These are phyloP conservation scores for Aleiodes leptofemur DNA, from an alignment of 2,888 invertebrate genomes.

Conservation along the genomic window DNA sequence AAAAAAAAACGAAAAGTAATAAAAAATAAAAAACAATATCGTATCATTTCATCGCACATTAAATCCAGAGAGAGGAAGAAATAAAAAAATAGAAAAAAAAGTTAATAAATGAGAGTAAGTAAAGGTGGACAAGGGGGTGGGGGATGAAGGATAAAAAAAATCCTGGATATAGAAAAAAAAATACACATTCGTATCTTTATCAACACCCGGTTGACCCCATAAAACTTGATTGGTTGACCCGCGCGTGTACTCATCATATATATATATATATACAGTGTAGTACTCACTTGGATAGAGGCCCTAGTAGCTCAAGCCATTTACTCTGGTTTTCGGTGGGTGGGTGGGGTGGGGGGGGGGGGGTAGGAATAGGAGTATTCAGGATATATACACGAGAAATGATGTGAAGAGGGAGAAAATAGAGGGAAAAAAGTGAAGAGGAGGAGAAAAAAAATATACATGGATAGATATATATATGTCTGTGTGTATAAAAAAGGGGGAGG, in stretches of 20 bases:
- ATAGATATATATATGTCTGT: background rate
- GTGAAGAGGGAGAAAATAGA: constrained; percentile 27
- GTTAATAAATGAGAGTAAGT: constrained; percentile 15
- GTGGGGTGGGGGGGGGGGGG: too few species aligned
- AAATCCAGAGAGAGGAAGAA: constrained; percentile 9
- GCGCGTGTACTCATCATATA: constrained; percentile 9
- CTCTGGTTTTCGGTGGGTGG: background rate
- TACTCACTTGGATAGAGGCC: constrained; percentile 3
- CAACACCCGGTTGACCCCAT: constrained; percentile 31
- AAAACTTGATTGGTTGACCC: constrained; percentile 35
- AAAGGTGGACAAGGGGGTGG: background rate
- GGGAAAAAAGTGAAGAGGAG: constrained; percentile 5
- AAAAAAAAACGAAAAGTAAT: background rate
- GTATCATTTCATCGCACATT: background rate
- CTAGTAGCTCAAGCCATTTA: constrained; percentile 11
- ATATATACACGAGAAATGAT: constrained; percentile 26
- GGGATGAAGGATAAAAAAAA: background rate
- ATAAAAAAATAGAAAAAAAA: background rate
- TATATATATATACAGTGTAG: background rate
- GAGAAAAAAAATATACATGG: constrained; percentile 12
- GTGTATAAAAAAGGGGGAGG: too few species aligned
- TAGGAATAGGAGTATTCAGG: background rate
- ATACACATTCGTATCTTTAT: constrained; percentile 15
- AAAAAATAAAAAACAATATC: background rate
- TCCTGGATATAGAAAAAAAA: background rate